These are phyloP conservation scores for Ardeotis arabs DNA, from an alignment of 2,113 vertebrate species.

Conservation along the genomic window DNA sequence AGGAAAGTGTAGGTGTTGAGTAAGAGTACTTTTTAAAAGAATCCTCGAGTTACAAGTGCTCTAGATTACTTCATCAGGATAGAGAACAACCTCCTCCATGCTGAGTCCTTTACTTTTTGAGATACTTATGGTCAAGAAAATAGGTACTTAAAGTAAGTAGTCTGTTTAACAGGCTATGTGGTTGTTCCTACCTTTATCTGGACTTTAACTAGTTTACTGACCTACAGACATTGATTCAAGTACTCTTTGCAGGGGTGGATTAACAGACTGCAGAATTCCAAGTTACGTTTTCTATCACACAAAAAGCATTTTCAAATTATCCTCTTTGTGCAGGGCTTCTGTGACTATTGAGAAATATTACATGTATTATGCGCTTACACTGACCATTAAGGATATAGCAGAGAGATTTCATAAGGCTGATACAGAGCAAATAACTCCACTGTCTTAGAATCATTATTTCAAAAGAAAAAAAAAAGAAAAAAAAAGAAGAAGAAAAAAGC, in stretches of 20 bases:
- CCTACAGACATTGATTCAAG: not conserved
- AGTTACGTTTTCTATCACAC: not conserved
- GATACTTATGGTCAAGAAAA: not conserved
- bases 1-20: not conserved
- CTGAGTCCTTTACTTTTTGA: not conserved
- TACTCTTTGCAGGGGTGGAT: not conserved
- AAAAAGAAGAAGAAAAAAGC: not conserved
- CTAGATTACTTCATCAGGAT: not conserved
- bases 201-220: not conserved
- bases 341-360: not conserved
- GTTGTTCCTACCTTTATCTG: not conserved
- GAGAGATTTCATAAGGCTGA: not conserved
- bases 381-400: not conserved
- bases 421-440: not conserved
- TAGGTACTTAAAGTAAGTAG: not conserved
- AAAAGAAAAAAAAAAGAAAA: too few relatives aligned
- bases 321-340: too few relatives aligned
- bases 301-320: not conserved
- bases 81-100: not conserved
- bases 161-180: not conserved
- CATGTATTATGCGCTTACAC: not conserved
- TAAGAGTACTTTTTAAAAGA: not conserved
- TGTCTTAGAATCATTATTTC: not conserved
- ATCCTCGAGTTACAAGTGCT: too few relatives aligned
- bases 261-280: not conserved